Base-by-base conservation (phyloP, 2,797 vertebrate genomes). In the Sorex maritimensis region DNA sequence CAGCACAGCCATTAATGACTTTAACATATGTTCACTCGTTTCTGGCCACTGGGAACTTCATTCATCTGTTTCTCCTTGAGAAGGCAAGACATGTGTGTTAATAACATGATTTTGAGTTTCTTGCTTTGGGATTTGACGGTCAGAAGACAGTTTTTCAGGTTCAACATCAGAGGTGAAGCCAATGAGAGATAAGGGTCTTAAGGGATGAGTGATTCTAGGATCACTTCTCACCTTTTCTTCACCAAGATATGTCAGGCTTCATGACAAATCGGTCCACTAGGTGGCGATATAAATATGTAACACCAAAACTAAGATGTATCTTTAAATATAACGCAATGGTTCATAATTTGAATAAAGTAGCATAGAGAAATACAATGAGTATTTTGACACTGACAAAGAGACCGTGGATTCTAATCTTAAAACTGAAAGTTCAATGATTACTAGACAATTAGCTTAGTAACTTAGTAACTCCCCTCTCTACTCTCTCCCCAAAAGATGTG, bases 1-100 rank as follows among this genome's bases (percentile, higher is more conserved):
- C 84, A 93, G 94, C 94, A 85, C 92, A 95, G 94, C n/a, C 92
- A 85, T 95, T 97, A 96, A 97, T 93, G 97, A 94, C 93, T 97
- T 93, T 94, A 97, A 97, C 97, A 94, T 97, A 96, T 97, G 96
- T 83, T 96, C 93, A 67, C 96, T 95, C 94, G 97, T 98, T 92
- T 78, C 93, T 81, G 96, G 93, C 96, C 90, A 30, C 82, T 96
- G 91, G 92, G 93, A 65, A 19, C 94, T 95, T 81, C 41, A 88
- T 91, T 81, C 96, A 97, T 97, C 94, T 97, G 92, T 74, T 97
- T 74, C 63, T 97, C 65, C 88, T 97, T 34, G 65, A 96, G 89
- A 71, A 97, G 49, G 68, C 63, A 95, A 94, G 77, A 65, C 67
- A 79, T 41, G 7, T 21, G 75, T 92, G 94, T 85, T 93, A 87